A percentile compares a stretch with the other conserved stretches of the same genome.
Conservation (phyloP, 1,140 invertebrate genomes). For the Colletes gigas region DNA sequence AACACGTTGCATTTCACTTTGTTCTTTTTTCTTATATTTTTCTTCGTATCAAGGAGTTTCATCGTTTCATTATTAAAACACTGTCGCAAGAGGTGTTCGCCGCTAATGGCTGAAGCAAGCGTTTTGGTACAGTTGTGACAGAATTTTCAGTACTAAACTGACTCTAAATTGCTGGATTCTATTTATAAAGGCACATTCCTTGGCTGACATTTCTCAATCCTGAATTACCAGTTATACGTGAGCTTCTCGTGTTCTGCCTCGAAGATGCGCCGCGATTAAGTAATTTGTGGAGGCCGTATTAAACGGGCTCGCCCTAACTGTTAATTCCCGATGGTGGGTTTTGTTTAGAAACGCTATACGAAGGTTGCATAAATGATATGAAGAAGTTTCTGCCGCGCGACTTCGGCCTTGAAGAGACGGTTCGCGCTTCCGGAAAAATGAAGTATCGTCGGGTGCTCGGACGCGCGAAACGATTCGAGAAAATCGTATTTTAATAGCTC, state of each 20-base stretch:
- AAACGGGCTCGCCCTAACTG: background rate
- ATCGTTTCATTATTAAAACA: too few species aligned
- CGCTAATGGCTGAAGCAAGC: too few species aligned
- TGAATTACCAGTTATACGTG: background rate
- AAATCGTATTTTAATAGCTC: background rate
- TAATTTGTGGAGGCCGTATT: background rate
- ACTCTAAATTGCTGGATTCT: background rate
- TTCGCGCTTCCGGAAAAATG: background rate
- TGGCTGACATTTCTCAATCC: background rate
- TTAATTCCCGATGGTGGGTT: background rate
- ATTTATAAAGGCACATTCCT: background rate
- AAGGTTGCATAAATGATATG: too few species aligned
- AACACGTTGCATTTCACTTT: too few species aligned
- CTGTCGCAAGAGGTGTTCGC: too few species aligned
- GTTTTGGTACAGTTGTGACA: background rate
- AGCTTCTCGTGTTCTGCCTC: background rate
- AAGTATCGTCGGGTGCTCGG: background rate
- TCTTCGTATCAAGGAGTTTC: too few species aligned
- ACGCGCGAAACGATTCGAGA: background rate
- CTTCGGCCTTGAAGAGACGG: too few species aligned
- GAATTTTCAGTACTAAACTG: background rate
- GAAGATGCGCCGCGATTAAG: background rate
- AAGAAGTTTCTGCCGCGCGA: too few species aligned
- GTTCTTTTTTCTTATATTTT: too few species aligned
- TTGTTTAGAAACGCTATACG: too few species aligned